phyloP scores from a whole-genome alignment of 2,888 invertebrate species.

The Marronus borbonicus region DNA sequence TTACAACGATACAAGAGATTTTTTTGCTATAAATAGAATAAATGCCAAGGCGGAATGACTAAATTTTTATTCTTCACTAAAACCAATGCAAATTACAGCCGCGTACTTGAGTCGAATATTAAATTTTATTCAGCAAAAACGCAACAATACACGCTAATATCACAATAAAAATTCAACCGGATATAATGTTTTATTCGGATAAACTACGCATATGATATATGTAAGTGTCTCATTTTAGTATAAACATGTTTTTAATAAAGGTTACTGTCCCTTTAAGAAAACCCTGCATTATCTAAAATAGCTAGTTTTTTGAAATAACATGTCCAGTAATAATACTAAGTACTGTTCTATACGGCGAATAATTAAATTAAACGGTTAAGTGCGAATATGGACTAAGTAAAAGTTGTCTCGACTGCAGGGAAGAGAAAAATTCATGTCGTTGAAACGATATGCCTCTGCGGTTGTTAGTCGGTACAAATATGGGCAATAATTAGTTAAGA shows the following conservation, averaged over 20 bases:
- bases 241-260: conserved; percentile 3
- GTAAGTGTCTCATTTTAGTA: neutral
- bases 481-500: conserved; percentile 2
- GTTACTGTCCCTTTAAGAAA: neutral
- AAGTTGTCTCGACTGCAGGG: neutral
- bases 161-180: conserved; percentile 27
- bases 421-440: neutral
- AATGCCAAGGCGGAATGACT: conserved; percentile 42
- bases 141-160: conserved; percentile 5
- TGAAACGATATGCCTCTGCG: conserved; percentile 13
- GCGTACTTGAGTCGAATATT: conserved; percentile 16
- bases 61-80: conserved; percentile 40
- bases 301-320: too few relatives aligned
- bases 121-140: conserved; percentile 31
- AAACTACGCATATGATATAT: neutral
- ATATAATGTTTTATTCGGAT: conserved; percentile 18
- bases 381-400: neutral
- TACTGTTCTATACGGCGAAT: neutral
- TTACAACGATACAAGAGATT: conserved; percentile 27
- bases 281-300: neutral
- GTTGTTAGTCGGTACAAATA: neutral
- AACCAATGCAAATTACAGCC: conserved; percentile 29
- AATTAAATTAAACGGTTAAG: neutral
- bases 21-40: conserved; percentile 40
- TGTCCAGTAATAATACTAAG: neutral